A percentile compares a stretch with the other conserved stretches of the same genome.
Evolutionary conservation across 92 coral and sea anemone genomes (phyloP).

Genomic region (Siderastrea siderea): DNA sequence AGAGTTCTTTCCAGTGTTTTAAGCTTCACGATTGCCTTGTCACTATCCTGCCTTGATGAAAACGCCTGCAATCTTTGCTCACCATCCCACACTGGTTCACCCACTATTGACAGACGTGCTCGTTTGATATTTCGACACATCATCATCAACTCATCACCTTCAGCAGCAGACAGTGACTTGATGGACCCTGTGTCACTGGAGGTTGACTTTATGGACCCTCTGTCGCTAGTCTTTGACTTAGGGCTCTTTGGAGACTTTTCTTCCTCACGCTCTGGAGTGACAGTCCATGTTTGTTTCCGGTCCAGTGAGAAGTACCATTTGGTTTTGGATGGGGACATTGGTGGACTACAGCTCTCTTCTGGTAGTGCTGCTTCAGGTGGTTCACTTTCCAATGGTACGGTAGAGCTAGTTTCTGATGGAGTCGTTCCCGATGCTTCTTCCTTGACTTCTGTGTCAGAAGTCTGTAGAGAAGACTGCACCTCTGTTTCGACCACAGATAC

Average conservation of each 20-base stretch:
- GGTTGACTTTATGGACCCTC: not conserved
- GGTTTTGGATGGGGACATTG: conserved; percentile 45
- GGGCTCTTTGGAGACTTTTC: conserved; percentile 9
- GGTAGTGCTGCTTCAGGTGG: not conserved
- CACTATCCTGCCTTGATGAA: conserved; percentile 61
- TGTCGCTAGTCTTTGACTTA: conserved; percentile 4
- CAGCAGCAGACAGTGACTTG: conserved; percentile 23
- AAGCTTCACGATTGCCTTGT: conserved; percentile 61
- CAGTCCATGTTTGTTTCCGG: conserved; percentile 61
- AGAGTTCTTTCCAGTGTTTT: conserved; percentile 78
- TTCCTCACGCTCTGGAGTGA: conserved; percentile 21
- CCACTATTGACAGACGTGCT: conserved; percentile 84
- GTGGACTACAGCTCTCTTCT: not conserved
- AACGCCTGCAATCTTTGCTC: conserved; percentile 80
- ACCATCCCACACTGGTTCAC: conserved; percentile 77
- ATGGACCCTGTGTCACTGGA: conserved; percentile 18
- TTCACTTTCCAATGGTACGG: not conserved
- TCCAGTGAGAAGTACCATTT: conserved; percentile 80
- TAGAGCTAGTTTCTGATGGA: not conserved
- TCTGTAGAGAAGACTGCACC: not conserved
- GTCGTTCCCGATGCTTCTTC: not conserved
- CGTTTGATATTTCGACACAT: conserved; percentile 80
- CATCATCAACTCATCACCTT: conserved; percentile 80
- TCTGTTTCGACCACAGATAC: conserved; percentile 25
- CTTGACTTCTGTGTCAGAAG: conserved; percentile 20